Conservation (phyloP, 1,140 invertebrate species). For the Notospermus geniculatus region DNA sequence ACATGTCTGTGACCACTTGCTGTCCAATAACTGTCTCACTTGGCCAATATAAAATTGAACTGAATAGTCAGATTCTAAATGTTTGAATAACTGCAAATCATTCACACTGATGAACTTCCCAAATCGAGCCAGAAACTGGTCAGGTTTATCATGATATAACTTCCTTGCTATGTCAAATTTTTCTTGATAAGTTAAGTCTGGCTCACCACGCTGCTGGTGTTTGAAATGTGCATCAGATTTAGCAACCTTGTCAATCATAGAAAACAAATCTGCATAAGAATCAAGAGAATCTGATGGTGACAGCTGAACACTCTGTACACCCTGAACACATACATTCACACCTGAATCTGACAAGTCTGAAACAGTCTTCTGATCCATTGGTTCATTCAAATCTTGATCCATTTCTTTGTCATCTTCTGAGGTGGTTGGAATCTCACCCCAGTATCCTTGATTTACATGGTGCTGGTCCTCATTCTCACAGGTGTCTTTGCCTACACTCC, state of each 20-base stretch:
- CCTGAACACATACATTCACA: no score
- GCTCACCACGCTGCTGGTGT: constrained; percentile 75
- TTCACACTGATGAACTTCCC: constrained; percentile 68
- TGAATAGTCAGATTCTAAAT: constrained; percentile 60
- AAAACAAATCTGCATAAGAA: constrained; percentile 53
- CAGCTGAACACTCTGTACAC: no score
- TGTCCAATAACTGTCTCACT: constrained; percentile 55
- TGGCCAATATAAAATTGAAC: constrained; percentile 62
- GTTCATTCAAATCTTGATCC: background rate
- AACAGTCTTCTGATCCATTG: constrained; percentile 9
- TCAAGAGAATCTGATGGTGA: background rate
- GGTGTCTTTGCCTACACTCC: no score
- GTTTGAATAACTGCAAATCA: constrained; percentile 68
- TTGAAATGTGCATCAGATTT: constrained; percentile 62
- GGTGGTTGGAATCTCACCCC: no score
- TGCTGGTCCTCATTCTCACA: no score
- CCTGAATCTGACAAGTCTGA: no score
- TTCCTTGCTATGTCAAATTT: constrained; percentile 69
- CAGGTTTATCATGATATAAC: constrained; percentile 66
- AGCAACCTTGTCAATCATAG: constrained; percentile 43
- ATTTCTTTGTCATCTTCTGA: background rate
- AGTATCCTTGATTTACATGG: no score
- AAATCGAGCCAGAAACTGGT: constrained; percentile 73
- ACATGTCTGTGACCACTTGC: constrained; percentile 55
- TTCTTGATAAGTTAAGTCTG: constrained; percentile 67